Evolutionary conservation across 2,888 invertebrate species (phyloP).

Genomic region (Coenonympha arcania): DNA sequence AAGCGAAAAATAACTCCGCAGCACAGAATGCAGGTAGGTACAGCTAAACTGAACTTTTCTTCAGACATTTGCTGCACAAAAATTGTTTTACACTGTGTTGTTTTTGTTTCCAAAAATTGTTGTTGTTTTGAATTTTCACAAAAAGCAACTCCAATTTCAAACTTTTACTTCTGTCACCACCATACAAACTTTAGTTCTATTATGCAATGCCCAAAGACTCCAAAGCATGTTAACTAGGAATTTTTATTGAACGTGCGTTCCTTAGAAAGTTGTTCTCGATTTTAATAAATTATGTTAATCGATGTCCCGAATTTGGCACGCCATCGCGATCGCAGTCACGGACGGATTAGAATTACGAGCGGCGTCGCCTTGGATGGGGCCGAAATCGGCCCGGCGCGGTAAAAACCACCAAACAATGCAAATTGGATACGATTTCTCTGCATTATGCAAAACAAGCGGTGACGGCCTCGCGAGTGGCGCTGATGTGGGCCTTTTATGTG

Average conservation of each 20-base stretch:
- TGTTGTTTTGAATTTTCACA: too few species aligned
- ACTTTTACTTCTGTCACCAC: too few species aligned
- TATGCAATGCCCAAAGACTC: too few species aligned
- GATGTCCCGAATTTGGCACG: background rate
- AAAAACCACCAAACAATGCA: constrained; percentile 1
- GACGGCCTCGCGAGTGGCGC: background rate
- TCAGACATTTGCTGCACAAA: too few species aligned
- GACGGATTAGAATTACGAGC: background rate
- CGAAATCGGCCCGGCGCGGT: background rate
- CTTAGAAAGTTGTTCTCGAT: constrained; percentile 1
- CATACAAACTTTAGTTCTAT: too few species aligned
- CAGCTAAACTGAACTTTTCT: too few species aligned
- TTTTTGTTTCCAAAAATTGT: too few species aligned
- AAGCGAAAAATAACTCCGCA: too few species aligned
- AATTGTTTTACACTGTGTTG: too few species aligned
- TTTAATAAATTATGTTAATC: background rate
- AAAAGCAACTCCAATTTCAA: too few species aligned
- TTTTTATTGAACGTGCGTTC: background rate
- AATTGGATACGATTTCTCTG: constrained; percentile 1
- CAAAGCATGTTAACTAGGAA: background rate
- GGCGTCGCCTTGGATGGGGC: background rate
- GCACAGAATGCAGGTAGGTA: too few species aligned
- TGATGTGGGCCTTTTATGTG: too few species aligned
- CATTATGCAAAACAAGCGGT: background rate
- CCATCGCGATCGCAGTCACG: constrained; percentile 1